Evolutionary conservation across 2,888 invertebrate species (phyloP).

Genomic region (Drosophila nigricruria): DNA sequence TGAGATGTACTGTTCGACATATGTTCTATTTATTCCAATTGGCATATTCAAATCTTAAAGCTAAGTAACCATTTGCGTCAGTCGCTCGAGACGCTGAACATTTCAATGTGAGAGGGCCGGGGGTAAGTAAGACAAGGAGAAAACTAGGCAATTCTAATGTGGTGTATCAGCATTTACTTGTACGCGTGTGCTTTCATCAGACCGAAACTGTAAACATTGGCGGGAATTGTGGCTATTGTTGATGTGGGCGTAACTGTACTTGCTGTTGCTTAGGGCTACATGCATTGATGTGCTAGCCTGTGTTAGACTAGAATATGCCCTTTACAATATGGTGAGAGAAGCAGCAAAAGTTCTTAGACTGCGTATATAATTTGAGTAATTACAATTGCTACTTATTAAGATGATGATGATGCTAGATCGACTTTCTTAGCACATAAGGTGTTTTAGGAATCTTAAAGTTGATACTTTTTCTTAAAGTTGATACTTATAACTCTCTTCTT

Average conservation of each 20-base stretch:
- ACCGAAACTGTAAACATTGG: conserved; percentile 53
- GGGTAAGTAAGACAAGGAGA: background rate
- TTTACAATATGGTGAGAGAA: background rate
- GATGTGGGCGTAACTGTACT: conserved; percentile 11
- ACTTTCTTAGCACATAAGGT: too few species aligned
- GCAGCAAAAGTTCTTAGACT: background rate
- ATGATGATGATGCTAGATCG: too few species aligned
- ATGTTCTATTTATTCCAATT: conserved; percentile 5
- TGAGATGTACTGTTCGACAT: conserved; percentile 2
- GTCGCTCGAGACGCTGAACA: background rate
- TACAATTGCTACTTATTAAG: too few species aligned
- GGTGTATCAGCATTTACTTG: conserved; percentile 26
- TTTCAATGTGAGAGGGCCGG: background rate
- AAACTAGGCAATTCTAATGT: conserved; percentile 8
- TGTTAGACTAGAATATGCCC: background rate
- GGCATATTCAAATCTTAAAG: conserved; percentile 17
- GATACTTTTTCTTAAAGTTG: too few species aligned
- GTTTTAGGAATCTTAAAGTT: too few species aligned
- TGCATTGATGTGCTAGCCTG: background rate
- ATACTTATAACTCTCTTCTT: too few species aligned
- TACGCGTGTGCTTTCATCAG: conserved; percentile 18
- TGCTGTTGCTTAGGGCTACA: background rate
- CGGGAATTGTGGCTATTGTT: conserved; percentile 9
- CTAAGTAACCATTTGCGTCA: conserved; percentile 30
- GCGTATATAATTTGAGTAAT: background rate